Percentiles rank a stretch among this genome's conserved stretches.
Conservation (phyloP, 2,888 invertebrate species). For the Ferdinandea cuprea region DNA sequence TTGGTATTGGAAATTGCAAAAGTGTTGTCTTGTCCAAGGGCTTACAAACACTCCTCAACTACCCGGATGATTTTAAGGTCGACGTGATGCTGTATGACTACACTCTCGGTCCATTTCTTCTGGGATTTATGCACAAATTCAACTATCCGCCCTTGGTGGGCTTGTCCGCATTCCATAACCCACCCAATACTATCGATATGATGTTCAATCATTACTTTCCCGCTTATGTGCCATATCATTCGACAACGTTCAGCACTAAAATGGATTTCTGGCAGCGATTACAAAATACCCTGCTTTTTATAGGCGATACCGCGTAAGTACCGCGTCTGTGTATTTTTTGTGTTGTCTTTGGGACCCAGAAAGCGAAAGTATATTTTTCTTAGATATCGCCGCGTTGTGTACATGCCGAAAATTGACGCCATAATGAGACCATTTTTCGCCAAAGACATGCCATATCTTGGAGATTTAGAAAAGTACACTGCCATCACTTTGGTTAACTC, state of each 20-base stretch:
- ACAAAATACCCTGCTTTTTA: constrained; percentile 76
- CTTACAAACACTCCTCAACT: constrained; percentile 76
- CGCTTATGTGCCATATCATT: constrained; percentile 77
- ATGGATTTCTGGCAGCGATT: constrained; percentile 78
- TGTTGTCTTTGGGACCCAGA: too few species aligned
- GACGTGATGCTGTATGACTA: constrained; percentile 80
- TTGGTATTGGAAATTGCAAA: constrained; percentile 67
- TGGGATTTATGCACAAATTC: constrained; percentile 79
- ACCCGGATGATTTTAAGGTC: constrained; percentile 78
- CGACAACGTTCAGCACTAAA: constrained; percentile 63
- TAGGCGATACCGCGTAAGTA: constrained; percentile 75
- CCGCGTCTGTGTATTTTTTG: too few species aligned
- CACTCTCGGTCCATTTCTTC: constrained; percentile 78
- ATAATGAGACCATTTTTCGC: constrained; percentile 75
- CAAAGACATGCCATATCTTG: constrained; percentile 70
- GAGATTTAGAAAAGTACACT: constrained; percentile 75
- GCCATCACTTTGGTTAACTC: constrained; percentile 80
- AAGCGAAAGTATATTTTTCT: too few species aligned
- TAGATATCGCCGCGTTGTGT: constrained; percentile 55
- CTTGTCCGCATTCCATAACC: constrained; percentile 76
- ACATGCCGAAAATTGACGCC: constrained; percentile 75
- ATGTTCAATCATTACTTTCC: constrained; percentile 78
- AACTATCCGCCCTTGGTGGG: constrained; percentile 79
- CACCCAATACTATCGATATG: constrained; percentile 75
- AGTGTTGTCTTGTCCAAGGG: constrained; percentile 76